Percentiles rank a stretch among this genome's conserved stretches.
These are phyloP conservation scores for Petrophora chlorosata DNA, from an alignment of 2,888 invertebrate species.

Conservation along the genomic window DNA sequence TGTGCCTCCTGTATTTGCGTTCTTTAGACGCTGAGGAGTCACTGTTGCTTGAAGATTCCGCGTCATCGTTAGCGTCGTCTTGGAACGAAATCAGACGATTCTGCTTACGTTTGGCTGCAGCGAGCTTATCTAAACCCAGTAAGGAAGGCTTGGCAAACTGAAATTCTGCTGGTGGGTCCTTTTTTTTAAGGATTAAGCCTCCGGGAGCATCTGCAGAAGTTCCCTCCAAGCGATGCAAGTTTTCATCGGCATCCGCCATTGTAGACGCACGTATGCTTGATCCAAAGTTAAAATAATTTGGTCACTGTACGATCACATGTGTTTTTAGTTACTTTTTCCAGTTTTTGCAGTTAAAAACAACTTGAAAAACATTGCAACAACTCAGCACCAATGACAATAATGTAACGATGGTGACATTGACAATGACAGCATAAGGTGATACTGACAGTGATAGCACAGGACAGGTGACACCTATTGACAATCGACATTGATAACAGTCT, in stretches of 20 bases:
- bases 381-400: conserved; percentile 7
- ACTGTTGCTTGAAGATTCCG: conserved; percentile 47
- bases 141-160: conserved; percentile 91
- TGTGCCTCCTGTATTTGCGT: conserved; percentile 90
- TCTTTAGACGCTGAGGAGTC: conserved; percentile 53
- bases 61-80: conserved; percentile 64
- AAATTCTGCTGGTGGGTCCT: conserved; percentile 84
- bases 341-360: conserved; percentile 8
- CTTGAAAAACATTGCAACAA: conserved; percentile 14
- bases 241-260: conserved; percentile 81
- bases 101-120: conserved; percentile 89
- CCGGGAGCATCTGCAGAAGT: conserved; percentile 86
- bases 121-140: conserved; percentile 93
- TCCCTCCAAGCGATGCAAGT: conserved; percentile 89
- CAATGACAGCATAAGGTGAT: too few relatives aligned
- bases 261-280: conserved; percentile 5
- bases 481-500: too few relatives aligned
- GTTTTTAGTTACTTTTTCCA: conserved; percentile 16
- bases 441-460: too few relatives aligned
- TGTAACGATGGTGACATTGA: too few relatives aligned
- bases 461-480: too few relatives aligned
- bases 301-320: background rate
- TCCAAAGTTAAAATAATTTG: conserved; percentile 9
- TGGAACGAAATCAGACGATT: conserved; percentile 87
- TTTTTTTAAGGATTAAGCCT: conserved; percentile 88